Conservation (phyloP, 1,140 invertebrate species). For the Nasonia longicornis region DNA sequence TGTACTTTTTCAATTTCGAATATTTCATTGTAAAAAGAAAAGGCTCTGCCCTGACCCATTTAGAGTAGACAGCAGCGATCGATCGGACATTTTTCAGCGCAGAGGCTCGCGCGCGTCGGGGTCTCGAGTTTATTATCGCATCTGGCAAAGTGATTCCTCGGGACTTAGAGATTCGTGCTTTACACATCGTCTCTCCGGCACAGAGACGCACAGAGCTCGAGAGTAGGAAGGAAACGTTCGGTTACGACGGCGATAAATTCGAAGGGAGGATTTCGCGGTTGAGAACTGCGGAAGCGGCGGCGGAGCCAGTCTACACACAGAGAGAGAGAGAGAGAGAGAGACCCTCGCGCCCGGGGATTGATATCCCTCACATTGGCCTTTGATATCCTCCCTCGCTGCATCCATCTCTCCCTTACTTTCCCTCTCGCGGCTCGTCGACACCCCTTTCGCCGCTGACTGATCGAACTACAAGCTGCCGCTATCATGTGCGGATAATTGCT, state of each 20-base stretch:
- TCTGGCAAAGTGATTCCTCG: conserved; percentile 24
- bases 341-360: conserved; percentile 58
- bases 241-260: conserved; percentile 68
- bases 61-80: not conserved
- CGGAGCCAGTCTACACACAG: not conserved
- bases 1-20: not conserved
- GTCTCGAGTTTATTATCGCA: conserved; percentile 17
- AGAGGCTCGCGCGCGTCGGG: not conserved
- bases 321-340: not conserved
- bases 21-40: too few species aligned
- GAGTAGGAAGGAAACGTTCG: conserved; percentile 57
- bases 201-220: conserved; percentile 36
- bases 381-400: conserved; percentile 59
- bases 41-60: too few species aligned
- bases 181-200: conserved; percentile 19
- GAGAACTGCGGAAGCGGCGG: conserved; percentile 62
- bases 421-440: conserved; percentile 31
- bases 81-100: not conserved
- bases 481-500: conserved; percentile 62
- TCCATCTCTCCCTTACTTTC: conserved; percentile 36
- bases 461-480: conserved; percentile 55
- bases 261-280: conserved; percentile 65
- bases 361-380: conserved; percentile 65
- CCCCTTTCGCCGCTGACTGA: conserved; percentile 53
- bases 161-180: conserved; percentile 11